Evolutionary conservation across 2,888 invertebrate species (phyloP).

Genomic region (Philopedon plagiatum): DNA sequence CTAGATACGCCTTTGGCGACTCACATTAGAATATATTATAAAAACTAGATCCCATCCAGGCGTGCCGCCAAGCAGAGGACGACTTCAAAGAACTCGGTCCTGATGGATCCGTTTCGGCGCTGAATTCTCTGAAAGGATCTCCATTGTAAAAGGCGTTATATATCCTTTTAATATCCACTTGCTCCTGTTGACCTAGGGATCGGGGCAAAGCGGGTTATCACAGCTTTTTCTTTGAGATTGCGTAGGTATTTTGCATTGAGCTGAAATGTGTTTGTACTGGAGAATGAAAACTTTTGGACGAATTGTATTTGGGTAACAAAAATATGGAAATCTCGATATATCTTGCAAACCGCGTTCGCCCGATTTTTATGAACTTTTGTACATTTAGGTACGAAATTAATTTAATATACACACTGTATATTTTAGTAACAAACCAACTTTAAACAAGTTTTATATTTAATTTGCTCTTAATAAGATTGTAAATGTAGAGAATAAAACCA

Average conservation of each 20-base stretch:
- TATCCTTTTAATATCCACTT: constrained; percentile 43
- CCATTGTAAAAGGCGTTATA: constrained; percentile 27
- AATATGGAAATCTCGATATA: no score
- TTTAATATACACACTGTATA: no score
- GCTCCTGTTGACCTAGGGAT: constrained; percentile 14
- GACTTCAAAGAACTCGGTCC: constrained; percentile 14
- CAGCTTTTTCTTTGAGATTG: constrained; percentile 8
- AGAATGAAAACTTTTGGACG: no score
- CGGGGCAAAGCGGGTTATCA: not conserved
- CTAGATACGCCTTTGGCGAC: not conserved
- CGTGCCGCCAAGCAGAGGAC: constrained; percentile 9
- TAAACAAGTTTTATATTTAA: no score
- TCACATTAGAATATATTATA: constrained; percentile 18
- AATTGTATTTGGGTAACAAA: no score
- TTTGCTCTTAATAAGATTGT: no score
- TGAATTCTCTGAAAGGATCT: constrained; percentile 12
- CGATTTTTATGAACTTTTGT: no score
- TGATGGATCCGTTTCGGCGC: constrained; percentile 16
- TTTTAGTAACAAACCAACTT: no score
- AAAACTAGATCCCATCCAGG: constrained; percentile 15
- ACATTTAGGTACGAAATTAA: no score
- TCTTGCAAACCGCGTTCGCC: no score
- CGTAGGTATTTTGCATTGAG: not conserved
- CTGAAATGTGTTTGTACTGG: no score
- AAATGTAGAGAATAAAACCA: not conserved